phyloP scores from a whole-genome alignment of 2,113 vertebrate genomes.

The Platichthys stellatus region DNA sequence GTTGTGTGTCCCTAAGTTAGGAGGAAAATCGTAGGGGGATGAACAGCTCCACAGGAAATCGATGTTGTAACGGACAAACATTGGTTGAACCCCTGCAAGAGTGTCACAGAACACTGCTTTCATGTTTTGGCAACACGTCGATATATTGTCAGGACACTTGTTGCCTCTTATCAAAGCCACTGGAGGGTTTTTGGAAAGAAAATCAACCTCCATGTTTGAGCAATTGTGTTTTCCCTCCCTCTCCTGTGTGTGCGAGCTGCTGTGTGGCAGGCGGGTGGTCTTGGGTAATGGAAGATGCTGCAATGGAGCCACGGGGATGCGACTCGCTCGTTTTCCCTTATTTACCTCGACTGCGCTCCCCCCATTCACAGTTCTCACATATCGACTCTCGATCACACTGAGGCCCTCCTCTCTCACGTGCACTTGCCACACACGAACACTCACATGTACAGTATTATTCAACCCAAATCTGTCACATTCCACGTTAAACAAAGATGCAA shows the following conservation, averaged over 20 bases:
- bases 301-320: slow-evolving; percentile 27
- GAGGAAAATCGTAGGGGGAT: slow-evolving; percentile 8
- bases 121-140: slow-evolving; percentile 27
- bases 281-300: slow-evolving; percentile 54
- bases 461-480: slow-evolving; percentile 55
- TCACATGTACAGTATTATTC: slow-evolving; percentile 19
- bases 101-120: slow-evolving; percentile 8
- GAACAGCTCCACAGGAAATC: slow-evolving; percentile 21
- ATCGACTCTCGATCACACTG: slow-evolving; percentile 9
- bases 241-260: slow-evolving; percentile 4
- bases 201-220: slow-evolving; percentile 54
- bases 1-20: slow-evolving; percentile 6
- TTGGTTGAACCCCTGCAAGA: slow-evolving; percentile 7
- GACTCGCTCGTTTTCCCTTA: slow-evolving; percentile 34
- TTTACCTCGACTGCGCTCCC: slow-evolving; percentile 20
- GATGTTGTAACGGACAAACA: slow-evolving; percentile 19
- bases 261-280: slow-evolving; percentile 45
- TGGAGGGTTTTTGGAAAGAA: slow-evolving; percentile 32
- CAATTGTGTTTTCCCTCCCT: slow-evolving; percentile 46
- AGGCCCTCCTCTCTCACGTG: slow-evolving; percentile 26
- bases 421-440: slow-evolving; percentile 34
- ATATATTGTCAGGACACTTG: slow-evolving; percentile 23
- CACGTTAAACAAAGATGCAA: slow-evolving; percentile 36
- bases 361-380: slow-evolving; percentile 10
- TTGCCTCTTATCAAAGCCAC: slow-evolving; percentile 17